These are phyloP conservation scores for Dinoponera quadriceps DNA, from an alignment of 1,140 invertebrate species.

Conservation along the genomic window DNA sequence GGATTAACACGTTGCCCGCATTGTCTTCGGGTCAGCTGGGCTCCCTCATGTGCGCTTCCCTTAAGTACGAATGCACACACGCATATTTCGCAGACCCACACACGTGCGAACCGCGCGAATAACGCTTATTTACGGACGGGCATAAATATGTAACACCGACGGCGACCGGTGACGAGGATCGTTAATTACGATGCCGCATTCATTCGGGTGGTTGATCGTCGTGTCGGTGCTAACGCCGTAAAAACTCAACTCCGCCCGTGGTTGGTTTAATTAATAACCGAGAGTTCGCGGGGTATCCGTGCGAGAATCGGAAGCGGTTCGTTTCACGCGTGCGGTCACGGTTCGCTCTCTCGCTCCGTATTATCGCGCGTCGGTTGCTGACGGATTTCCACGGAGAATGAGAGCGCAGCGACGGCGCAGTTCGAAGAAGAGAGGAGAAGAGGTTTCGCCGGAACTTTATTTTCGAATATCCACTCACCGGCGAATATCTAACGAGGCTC, in stretches of 20 bases:
- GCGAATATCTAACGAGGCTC: slow-evolving; percentile 29
- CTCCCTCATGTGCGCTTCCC: neutral
- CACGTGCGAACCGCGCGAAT: neutral
- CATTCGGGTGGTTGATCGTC: slow-evolving; percentile 22
- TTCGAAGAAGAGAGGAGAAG: neutral
- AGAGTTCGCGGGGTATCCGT: neutral
- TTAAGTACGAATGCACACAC: neutral
- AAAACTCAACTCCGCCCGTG: slow-evolving; percentile 28
- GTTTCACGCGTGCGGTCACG: neutral
- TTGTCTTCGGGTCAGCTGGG: slow-evolving; percentile 61
- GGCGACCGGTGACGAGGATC: slow-evolving; percentile 26
- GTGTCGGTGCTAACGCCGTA: neutral
- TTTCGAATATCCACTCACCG: slow-evolving; percentile 37
- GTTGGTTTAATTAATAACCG: slow-evolving; percentile 26
- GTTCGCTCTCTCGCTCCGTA: neutral
- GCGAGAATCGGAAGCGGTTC: too few species aligned
- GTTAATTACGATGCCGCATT: slow-evolving; percentile 41
- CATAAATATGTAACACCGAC: slow-evolving; percentile 35
- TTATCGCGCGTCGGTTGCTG: neutral
- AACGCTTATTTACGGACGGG: neutral
- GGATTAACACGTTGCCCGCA: slow-evolving; percentile 72
- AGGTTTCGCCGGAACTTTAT: slow-evolving; percentile 1
- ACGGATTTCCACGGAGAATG: too few species aligned
- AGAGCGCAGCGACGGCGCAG: too few species aligned
- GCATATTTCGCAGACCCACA: neutral